Evolutionary conservation across 1,140 invertebrate genomes (phyloP).

Genomic region (Armadillidium nasatum): DNA sequence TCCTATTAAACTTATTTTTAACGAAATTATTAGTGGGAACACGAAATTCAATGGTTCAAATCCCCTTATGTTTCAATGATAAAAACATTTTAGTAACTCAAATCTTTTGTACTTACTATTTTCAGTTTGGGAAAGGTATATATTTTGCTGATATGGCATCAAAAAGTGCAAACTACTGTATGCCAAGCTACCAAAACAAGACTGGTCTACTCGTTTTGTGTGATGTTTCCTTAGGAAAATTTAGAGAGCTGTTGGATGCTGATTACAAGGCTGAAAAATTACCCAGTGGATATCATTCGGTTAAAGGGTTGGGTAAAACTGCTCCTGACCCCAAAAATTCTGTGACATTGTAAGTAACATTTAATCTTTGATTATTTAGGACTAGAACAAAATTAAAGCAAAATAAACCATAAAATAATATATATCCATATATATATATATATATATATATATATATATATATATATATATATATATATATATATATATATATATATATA

Average conservation of each 20-base stretch:
- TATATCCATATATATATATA: conserved; percentile 1
- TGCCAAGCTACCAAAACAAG: conserved; percentile 50
- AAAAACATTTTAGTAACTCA: neutral
- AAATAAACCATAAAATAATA: neutral
- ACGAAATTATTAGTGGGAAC: too few relatives aligned
- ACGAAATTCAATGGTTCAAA: too few relatives aligned
- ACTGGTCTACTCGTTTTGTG: conserved; percentile 56
- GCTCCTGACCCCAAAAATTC: conserved; percentile 44
- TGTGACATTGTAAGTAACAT: conserved; percentile 43
- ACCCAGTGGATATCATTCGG: conserved; percentile 48
- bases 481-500: neutral
- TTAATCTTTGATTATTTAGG: neutral
- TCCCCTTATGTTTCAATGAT: neutral
- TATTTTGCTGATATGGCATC: conserved; percentile 62
- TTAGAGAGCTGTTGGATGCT: conserved; percentile 46
- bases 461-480: neutral
- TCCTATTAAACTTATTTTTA: too few relatives aligned
- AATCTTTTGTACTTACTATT: neutral
- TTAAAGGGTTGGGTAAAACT: conserved; percentile 49
- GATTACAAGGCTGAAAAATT: conserved; percentile 48
- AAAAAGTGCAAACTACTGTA: conserved; percentile 63
- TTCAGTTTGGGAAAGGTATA: conserved; percentile 51
- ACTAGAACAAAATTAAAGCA: neutral
- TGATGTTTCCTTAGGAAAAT: conserved; percentile 51
- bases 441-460: neutral